Evolutionary conservation across 2,797 vertebrate species (phyloP).

Genomic region (Serranus cabrilla): DNA sequence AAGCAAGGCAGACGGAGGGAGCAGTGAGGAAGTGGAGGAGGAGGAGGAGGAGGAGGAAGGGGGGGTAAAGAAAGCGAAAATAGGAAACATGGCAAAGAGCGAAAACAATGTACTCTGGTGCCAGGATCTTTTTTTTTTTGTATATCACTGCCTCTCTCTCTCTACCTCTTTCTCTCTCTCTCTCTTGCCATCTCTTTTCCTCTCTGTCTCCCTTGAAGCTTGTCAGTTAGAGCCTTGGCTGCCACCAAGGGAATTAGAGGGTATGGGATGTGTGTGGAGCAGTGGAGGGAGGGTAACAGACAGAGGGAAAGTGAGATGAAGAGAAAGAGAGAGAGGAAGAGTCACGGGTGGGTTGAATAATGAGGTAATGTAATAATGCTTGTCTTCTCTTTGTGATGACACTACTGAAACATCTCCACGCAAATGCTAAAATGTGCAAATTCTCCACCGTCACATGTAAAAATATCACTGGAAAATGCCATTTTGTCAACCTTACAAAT

Average conservation of each 20-base stretch:
- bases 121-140: constrained; percentile 58
- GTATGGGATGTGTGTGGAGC: constrained; percentile 65
- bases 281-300: constrained; percentile 54
- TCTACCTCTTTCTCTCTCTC: constrained; percentile 25
- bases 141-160: constrained; percentile 58
- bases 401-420: constrained; percentile 51
- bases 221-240: constrained; percentile 72
- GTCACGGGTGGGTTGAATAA: constrained; percentile 70
- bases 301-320: constrained; percentile 49
- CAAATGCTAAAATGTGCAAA: constrained; percentile 58
- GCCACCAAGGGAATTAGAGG: constrained; percentile 74
- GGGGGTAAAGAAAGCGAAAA: constrained; percentile 69
- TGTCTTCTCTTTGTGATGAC: constrained; percentile 66
- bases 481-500: constrained; percentile 35
- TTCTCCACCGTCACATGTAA: constrained; percentile 37
- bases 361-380: constrained; percentile 70
- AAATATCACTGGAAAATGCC: constrained; percentile 18
- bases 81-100: constrained; percentile 74
- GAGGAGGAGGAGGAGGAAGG: constrained; percentile 34
- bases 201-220: constrained; percentile 76
- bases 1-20: constrained; percentile 70
- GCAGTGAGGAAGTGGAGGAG: constrained; percentile 53
- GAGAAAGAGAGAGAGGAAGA: constrained; percentile 36
- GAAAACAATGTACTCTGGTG: constrained; percentile 77
- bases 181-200: constrained; percentile 56